phyloP scores from a whole-genome alignment of 1,140 invertebrate genomes.

The Grapholita molesta region DNA sequence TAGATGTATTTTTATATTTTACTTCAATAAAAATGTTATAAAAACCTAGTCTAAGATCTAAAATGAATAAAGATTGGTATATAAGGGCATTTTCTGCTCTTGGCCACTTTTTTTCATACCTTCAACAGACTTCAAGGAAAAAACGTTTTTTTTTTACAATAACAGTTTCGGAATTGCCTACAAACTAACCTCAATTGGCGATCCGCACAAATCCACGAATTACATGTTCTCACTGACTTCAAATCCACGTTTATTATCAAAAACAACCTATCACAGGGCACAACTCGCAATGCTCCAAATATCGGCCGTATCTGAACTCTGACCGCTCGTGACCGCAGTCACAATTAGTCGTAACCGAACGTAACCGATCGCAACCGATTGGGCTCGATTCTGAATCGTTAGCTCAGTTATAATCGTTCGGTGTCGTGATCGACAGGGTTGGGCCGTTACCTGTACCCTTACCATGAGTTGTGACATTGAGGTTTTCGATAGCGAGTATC shows the following conservation, averaged over 20 bases:
- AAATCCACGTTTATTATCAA: constrained; percentile 6
- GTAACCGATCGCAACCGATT: constrained; percentile 10
- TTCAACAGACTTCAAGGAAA: too few species aligned
- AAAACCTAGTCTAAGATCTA: too few species aligned
- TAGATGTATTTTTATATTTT: too few species aligned
- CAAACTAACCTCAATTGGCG: too few species aligned
- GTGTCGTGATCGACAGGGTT: constrained; percentile 39
- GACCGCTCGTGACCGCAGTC: constrained; percentile 34
- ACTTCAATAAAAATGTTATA: too few species aligned
- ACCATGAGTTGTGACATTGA: too few species aligned
- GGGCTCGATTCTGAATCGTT: constrained; percentile 24
- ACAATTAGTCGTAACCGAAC: constrained; percentile 33
- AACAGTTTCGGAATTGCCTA: too few species aligned
- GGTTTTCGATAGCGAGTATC: too few species aligned
- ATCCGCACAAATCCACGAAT: neutral
- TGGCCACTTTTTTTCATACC: too few species aligned
- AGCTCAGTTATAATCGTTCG: constrained; percentile 40
- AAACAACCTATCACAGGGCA: constrained; percentile 10
- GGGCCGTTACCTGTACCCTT: constrained; percentile 51
- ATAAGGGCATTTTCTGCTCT: too few species aligned
- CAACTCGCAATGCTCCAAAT: constrained; percentile 2
- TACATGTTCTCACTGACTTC: neutral
- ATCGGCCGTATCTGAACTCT: constrained; percentile 21
- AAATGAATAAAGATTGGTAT: too few species aligned
- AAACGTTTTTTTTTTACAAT: too few species aligned